Base-by-base conservation (phyloP, 2,113 vertebrate genomes). In the Apistogramma diplotaenia region DNA sequence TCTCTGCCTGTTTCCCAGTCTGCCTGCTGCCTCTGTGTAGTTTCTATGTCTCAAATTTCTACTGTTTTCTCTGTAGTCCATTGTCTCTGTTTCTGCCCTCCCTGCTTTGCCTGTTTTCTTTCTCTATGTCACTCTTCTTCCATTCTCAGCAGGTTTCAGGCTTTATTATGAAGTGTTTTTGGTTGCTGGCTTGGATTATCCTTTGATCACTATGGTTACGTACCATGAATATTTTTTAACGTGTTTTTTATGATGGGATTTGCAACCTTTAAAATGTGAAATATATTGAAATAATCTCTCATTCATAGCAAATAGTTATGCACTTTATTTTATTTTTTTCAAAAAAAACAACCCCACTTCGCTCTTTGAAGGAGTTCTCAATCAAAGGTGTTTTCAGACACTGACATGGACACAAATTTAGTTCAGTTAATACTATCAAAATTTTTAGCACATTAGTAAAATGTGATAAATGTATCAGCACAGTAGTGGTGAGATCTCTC, bases 21-120 rank as follows among this genome's bases (percentile, higher is more conserved):
- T 74, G 81, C 62, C 76, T 83, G 55, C 72, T 79, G 49, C 62
- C 56, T 77, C 54, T 40, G 71, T 76, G 77, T 53, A 49, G 73
- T 74, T 81, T 86, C n/a, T 10, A 60, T 80, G 43, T 80, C 82
- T 65, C n/a, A 49, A n/a, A 16, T 56, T 67, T 53, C 15, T 60
- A 8, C 31, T 78, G 46, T 58, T 21, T 57, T 35, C 43, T 82
- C 65, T 58, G n/a, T 12, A 53, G 53, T 74, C 78, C 49, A 60
- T 33, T 19, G 11, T 51, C 37, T 55, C 59, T 25, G 37, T 56
- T 61, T 77, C 19, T 70, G 23, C 8, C 57, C 37, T 53, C 23
- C 1, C 62, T 40, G 19, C 23, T 49, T 74, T 49, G 25, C 40
- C 10, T 70, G 6, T 21, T 56, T 53, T 27, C 13, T 46, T 2